Evolutionary conservation across 2,797 vertebrate genomes (phyloP), one percentile per base, ranked within the genome.

Genomic region (Hephaestus fuliginosus): DNA sequence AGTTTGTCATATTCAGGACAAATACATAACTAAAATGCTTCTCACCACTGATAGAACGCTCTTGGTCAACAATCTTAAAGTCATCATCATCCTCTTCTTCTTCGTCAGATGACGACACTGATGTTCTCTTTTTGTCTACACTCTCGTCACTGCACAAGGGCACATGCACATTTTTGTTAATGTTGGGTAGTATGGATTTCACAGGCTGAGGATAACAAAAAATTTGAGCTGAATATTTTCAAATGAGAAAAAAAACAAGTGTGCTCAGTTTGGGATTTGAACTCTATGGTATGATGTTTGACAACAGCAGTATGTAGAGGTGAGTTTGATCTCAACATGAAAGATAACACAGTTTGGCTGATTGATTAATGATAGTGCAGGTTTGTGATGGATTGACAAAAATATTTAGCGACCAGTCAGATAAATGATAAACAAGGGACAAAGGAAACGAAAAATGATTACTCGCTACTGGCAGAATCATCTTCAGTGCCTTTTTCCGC

Each of bases 11-110:
- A 63, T 61, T 67, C 8, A 43, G 28, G 12, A 72, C 48, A 66
- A 48, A 43, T 60, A 44, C 49, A 57, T 0, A 44, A 13, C 73
- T 33, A 11, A 66, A 64, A 20, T 18, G 12, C 33, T 13, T 83
- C 93, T 93, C 57, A 96, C 96, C 95, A 12, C 78, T 91, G 36
- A 88, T 60, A 53, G 92, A 85, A 56, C 84, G 15, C 18, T 85
- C 82, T 1, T 13, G 20, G 6, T 80, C 70, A 56, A 5, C 14
- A n/a, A 13, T 15, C 36, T 48, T 57, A 3, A 8, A 15, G 70
- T 72, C 48, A 15, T 83, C 56, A 6, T 91, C 41, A 0, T 86
- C 83, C 0, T 90, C 86, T 0, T 84, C 57, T 0, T 91, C 82
- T 0, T 85, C 62, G 2, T 85, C 67, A 8, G 22, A 86, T 80